Evolutionary conservation across 2,888 invertebrate species (phyloP), one percentile per base, ranked within the genome.

Genomic region (Urechis unicinctus): DNA sequence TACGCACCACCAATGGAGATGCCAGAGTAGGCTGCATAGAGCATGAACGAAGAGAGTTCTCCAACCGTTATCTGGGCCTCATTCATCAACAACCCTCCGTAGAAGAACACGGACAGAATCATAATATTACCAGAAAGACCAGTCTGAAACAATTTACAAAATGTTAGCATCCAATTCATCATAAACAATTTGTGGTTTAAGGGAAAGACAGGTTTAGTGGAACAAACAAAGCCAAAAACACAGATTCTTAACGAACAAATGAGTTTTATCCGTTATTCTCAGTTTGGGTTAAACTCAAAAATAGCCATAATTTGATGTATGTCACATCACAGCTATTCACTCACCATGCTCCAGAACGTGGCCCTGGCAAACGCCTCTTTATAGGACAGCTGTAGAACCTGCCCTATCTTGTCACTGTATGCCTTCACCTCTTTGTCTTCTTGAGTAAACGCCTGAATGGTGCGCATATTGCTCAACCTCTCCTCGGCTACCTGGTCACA

Each of bases 21-120:
- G 13, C 92, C 93, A 21, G 93, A 89, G 69, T 94, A 95, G 0
- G 89, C 92, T 0, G 96, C 94, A 72, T 97, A 97, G 17, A 97
- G 78, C 13, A 97, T 82, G 78, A 97, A 97, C 0, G 96, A 89
- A 0, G 95, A 94, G 22, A 97, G 82, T 61, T 88, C 88, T 3
- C 96, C 95, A 17, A 94, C 88, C 0, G 78, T 79, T 36, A 81
- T 72, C 54, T 86, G 81, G 45, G 88, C 84, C 1, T 86, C 85
- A 0, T 89, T 85, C 31, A 95, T 90, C 86, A 95, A 86, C 2
- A 86, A 83, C 0, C 94, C 93, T 0, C 95, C 95, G 68, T 89
- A 89, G 77, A 94, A 96, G 1, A 96, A 82, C 17, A 95, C 94
- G 2, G 91, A 86, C 59, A 96, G 83, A 63, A 94, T 88, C 59